Evolutionary conservation across 2,113 vertebrate species (phyloP).

Genomic region (Aythya baeri): DNA sequence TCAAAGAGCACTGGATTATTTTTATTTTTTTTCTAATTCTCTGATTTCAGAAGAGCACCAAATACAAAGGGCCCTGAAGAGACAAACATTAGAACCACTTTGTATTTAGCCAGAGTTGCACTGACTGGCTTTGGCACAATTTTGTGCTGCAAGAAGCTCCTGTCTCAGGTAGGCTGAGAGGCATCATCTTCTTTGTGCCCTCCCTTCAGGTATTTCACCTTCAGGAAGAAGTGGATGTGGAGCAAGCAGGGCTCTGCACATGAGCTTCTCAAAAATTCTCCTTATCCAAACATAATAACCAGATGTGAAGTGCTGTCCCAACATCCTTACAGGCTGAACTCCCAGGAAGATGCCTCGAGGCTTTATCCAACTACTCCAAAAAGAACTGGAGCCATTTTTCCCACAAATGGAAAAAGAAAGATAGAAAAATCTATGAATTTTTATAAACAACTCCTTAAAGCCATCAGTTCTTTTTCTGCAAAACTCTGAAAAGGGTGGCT

Average conservation of each 20-base stretch:
- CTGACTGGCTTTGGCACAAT: not conserved
- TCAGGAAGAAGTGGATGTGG: not conserved
- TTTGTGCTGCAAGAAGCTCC: not conserved
- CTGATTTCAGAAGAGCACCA: not conserved
- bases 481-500: not conserved
- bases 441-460: not conserved
- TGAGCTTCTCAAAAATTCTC: not conserved
- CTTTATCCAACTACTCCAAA: not conserved
- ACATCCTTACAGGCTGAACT: not conserved
- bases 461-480: not conserved
- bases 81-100: not conserved
- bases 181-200: not conserved
- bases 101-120: not conserved
- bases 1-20: not conserved
- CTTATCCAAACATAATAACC: not conserved
- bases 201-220: not conserved
- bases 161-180: accelerated
- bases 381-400: not conserved
- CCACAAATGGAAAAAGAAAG: not conserved
- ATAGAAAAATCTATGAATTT: not conserved
- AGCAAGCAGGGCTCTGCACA: not conserved
- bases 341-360: not conserved
- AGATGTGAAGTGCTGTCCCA: not conserved
- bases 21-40: not conserved
- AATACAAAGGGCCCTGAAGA: not conserved